Percentiles rank a stretch among this genome's conserved stretches.
phyloP scores from a whole-genome alignment of 2,888 invertebrate genomes.

The Andrena hattorfiana region DNA sequence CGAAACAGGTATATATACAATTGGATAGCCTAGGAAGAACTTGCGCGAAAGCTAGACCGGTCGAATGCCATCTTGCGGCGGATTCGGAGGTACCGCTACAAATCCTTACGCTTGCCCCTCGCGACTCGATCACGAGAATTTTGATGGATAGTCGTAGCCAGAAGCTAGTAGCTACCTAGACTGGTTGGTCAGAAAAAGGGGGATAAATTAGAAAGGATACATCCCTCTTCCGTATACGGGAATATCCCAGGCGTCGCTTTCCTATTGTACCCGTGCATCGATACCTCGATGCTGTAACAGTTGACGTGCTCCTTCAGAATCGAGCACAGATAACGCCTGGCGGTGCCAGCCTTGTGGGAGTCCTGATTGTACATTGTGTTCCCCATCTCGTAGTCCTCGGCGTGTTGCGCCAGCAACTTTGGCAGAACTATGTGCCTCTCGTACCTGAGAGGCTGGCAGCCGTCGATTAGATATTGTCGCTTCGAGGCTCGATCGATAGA shows the following conservation, averaged over 20 bases:
- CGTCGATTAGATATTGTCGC: slow-evolving; percentile 68
- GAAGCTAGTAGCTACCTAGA: too few relatives aligned
- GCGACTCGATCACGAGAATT: too few relatives aligned
- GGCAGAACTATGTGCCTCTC: slow-evolving; percentile 98
- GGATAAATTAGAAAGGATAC: slow-evolving; percentile 90
- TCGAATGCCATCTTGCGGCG: too few relatives aligned
- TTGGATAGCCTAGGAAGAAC: too few relatives aligned
- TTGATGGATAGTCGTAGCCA: too few relatives aligned
- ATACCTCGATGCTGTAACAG: slow-evolving; percentile 96
- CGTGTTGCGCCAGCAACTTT: slow-evolving; percentile 93
- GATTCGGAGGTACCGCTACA: too few relatives aligned
- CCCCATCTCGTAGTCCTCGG: slow-evolving; percentile 94
- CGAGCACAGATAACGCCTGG: slow-evolving; percentile 93
- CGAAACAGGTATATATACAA: too few relatives aligned
- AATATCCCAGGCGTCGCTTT: slow-evolving; percentile 90
- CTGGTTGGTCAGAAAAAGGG: too few relatives aligned
- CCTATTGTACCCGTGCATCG: slow-evolving; percentile 94
- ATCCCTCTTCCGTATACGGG: slow-evolving; percentile 97
- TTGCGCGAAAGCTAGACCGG: too few relatives aligned
- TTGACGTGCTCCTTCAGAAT: slow-evolving; percentile 92
- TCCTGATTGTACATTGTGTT: slow-evolving; percentile 98
- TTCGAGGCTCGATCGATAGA: background rate
- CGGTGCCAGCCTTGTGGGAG: slow-evolving; percentile 93
- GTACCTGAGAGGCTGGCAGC: slow-evolving; percentile 88
- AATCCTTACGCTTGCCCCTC: too few relatives aligned